Percentiles rank a stretch among this genome's conserved stretches.
Conservation (phyloP, 2,888 invertebrate species). For the Morinoia aosen region DNA sequence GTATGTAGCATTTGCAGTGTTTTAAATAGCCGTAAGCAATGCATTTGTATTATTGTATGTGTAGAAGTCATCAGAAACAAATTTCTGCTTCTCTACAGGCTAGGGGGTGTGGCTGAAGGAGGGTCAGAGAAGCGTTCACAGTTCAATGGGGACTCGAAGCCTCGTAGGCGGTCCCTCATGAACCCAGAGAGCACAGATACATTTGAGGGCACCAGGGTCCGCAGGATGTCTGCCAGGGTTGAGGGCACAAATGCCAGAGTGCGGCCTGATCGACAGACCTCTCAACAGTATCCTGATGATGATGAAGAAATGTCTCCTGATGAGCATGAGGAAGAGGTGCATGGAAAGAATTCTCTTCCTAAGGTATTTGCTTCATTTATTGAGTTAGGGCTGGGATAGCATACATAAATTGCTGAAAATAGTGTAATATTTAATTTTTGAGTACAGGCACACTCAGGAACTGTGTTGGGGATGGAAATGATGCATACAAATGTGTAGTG, state of each 20-base stretch:
- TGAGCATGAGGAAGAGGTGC: not conserved
- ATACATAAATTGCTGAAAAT: not conserved
- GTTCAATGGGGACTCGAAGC: conserved; percentile 5
- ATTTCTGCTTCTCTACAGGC: not conserved
- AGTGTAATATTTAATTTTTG: not conserved
- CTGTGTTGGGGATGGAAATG: not conserved
- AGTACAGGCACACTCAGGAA: not conserved
- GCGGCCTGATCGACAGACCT: not conserved
- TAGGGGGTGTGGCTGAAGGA: conserved; percentile 8
- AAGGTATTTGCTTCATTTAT: not conserved
- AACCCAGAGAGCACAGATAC: not conserved
- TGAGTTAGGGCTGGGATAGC: not conserved
- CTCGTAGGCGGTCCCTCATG: not conserved
- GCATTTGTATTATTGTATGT: not conserved
- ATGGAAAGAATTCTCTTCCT: not conserved
- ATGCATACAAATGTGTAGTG: not conserved
- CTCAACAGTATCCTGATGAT: not conserved
- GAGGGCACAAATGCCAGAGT: conserved; percentile 1
- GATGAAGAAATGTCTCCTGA: not conserved
- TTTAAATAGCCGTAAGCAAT: not conserved
- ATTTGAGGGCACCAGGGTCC: not conserved
- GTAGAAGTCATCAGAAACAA: not conserved
- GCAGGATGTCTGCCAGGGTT: not conserved
- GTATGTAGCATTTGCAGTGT: not conserved
- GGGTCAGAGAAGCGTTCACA: not conserved